Percentiles rank a stretch among this genome's conserved stretches.
phyloP scores from a whole-genome alignment of 2,888 invertebrate genomes.

The Drosophila demipolita region DNA sequence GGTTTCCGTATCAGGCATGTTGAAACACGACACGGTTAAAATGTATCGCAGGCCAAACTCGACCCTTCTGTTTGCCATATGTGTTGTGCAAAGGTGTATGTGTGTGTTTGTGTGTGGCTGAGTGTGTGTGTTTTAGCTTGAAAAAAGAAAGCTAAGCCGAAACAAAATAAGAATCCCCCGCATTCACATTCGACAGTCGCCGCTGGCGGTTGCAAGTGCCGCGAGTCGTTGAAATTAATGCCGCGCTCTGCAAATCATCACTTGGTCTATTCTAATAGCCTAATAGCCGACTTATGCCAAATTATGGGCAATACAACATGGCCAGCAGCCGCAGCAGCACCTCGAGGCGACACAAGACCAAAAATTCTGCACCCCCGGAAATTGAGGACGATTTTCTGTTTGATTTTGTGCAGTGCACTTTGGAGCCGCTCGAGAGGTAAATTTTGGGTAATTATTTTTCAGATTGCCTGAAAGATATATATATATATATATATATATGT shows the following conservation, averaged over 20 bases:
- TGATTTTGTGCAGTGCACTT: conserved; percentile 80
- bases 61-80: conserved; percentile 43
- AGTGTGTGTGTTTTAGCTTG: conserved; percentile 48
- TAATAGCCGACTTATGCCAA: conserved; percentile 35
- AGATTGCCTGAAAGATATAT: neutral
- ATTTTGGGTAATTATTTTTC: neutral
- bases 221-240: conserved; percentile 44
- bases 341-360: conserved; percentile 31
- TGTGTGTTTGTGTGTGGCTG: conserved; percentile 6
- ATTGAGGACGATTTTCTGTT: conserved; percentile 71
- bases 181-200: conserved; percentile 66
- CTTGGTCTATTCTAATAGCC: neutral
- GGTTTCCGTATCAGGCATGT: conserved; percentile 38
- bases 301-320: conserved; percentile 31
- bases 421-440: conserved; percentile 78
- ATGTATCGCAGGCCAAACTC: conserved; percentile 58
- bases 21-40: conserved; percentile 68
- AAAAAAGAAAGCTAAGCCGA: conserved; percentile 31
- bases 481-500: neutral
- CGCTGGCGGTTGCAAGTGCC: conserved; percentile 66
- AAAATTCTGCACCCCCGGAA: conserved; percentile 28
- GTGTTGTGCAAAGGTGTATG: conserved; percentile 17
- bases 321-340: conserved; percentile 22
- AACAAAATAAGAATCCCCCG: conserved; percentile 59
- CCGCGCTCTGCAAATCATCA: conserved; percentile 9